Base-by-base conservation (phyloP, 1,140 invertebrate species). In the Tyrophagus putrescentiae region DNA sequence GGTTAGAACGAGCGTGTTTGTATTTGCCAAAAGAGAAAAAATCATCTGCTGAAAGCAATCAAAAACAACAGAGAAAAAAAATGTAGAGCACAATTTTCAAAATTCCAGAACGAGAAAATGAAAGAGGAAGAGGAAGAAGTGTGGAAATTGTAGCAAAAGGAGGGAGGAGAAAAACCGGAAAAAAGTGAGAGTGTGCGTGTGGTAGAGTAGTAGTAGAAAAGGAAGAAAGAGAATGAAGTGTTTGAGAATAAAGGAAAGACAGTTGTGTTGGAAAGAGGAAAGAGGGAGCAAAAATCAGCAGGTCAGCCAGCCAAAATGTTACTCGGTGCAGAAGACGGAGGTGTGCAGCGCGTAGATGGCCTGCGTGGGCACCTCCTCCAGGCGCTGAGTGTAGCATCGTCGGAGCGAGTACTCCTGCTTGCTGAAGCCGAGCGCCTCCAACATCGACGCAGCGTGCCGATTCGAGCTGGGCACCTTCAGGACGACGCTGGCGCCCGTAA, bases 301-400 rank as follows among this genome's bases (percentile, higher is more conserved):
- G 27, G 50, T 7, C n/a, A 39, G 11, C n/a, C n/a, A 0, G 18
- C 1, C 1, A 18, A 4, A 4, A 27, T 4, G 25, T 58, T 36
- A 65, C 57, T 65, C 64, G 28, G 64, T 62, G 23, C 64, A 65
- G 27, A 65, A 65, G 1, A 65, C 62, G 2, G 64, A 65, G 0
- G 64, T 60, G n/a, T 65, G 64, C 1, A 65, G 28, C 11, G 64
- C 64, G 42, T 62, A 65, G 23, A 65, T 57, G 50, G 48, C 45
- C n/a, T 36, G 44, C 27, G 60, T 62, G n/a, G 64, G 64, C 29
- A 65, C 57, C 18, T 62, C 57, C 11, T 62, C 42, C 21, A 64
- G 42, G 36, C 56, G 41, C 36, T 64, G 62, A 3, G 64, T 65
- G 21, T 64, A 65, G 13, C 64, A 61, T 27, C 64, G 57, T 23